Conservation (phyloP, 2,797 vertebrate genomes). For the Philypnodon macrostomus region DNA sequence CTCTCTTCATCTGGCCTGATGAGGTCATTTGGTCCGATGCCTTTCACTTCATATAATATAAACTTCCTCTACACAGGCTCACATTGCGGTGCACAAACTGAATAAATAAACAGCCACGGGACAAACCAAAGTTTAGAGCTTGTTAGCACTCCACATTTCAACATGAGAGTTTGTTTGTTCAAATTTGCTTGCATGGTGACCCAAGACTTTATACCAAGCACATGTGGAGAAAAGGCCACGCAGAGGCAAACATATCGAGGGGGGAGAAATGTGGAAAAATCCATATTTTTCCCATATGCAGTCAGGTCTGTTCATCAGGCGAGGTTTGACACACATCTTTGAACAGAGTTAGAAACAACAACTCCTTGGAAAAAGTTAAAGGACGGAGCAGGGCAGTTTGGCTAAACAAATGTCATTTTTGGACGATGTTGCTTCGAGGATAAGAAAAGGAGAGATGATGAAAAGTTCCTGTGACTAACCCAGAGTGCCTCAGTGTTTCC, state of each 20-base stretch:
- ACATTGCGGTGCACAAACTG: conserved; percentile 50
- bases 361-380: conserved; percentile 49
- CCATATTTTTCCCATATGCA: conserved; percentile 71
- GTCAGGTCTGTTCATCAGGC: conserved; percentile 54
- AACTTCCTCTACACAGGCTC: conserved; percentile 52
- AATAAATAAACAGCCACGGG: conserved; percentile 58
- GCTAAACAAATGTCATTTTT: conserved; percentile 70
- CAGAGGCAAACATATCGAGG: conserved; percentile 35
- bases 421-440: conserved; percentile 47
- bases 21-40: conserved; percentile 54
- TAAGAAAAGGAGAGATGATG: conserved; percentile 60
- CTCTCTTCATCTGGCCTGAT: conserved; percentile 23
- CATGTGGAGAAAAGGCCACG: conserved; percentile 54
- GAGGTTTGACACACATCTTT: conserved; percentile 62
- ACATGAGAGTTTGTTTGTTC: conserved; percentile 67
- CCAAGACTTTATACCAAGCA: conserved; percentile 61
- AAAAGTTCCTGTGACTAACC: conserved; percentile 59
- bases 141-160: conserved; percentile 46
- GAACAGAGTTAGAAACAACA: conserved; percentile 62
- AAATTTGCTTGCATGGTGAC: conserved; percentile 61
- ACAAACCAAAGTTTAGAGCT: conserved; percentile 46
- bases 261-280: conserved; percentile 37
- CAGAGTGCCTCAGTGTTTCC: conserved; percentile 55
- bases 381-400: conserved; percentile 40
- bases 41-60: conserved; percentile 47